Conservation (phyloP, 2,797 vertebrate genomes). For the Chromis chromis region DNA sequence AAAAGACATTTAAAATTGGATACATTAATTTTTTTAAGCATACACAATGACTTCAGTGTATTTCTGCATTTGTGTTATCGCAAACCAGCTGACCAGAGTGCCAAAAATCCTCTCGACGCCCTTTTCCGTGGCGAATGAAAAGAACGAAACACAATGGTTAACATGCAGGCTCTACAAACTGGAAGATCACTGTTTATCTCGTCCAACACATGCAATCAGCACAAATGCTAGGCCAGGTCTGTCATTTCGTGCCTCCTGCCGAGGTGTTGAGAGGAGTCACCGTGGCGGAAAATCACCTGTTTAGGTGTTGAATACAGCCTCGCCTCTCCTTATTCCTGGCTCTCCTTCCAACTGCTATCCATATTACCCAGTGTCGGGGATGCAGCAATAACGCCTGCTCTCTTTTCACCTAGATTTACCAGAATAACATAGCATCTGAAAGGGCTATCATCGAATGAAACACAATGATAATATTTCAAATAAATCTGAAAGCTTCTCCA, state of each 20-base stretch:
- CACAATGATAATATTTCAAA: conserved; percentile 74
- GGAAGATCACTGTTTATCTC: conserved; percentile 84
- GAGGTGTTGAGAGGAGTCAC: conserved; percentile 83
- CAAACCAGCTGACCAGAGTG: conserved; percentile 20
- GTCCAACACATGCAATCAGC: conserved; percentile 84
- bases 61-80: conserved; percentile 27
- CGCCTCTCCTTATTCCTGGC: conserved; percentile 71
- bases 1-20: conserved; percentile 11
- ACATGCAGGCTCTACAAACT: conserved; percentile 77
- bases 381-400: conserved; percentile 55
- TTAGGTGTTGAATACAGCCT: conserved; percentile 84
- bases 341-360: conserved; percentile 68
- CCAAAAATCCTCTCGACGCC: conserved; percentile 47
- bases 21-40: conserved; percentile 2
- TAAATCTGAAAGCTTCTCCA: conserved; percentile 66
- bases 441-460: conserved; percentile 75
- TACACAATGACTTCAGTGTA: conserved; percentile 13
- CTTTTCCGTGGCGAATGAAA: conserved; percentile 65
- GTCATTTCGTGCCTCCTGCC: conserved; percentile 82
- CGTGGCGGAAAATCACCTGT: conserved; percentile 87
- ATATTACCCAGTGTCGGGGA: conserved; percentile 67
- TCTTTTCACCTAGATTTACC: conserved; percentile 71
- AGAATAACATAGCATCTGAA: conserved; percentile 73
- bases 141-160: conserved; percentile 73
- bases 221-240: conserved; percentile 79